Base-by-base conservation (phyloP, 2,888 invertebrate species). In the Dicycla oo region DNA sequence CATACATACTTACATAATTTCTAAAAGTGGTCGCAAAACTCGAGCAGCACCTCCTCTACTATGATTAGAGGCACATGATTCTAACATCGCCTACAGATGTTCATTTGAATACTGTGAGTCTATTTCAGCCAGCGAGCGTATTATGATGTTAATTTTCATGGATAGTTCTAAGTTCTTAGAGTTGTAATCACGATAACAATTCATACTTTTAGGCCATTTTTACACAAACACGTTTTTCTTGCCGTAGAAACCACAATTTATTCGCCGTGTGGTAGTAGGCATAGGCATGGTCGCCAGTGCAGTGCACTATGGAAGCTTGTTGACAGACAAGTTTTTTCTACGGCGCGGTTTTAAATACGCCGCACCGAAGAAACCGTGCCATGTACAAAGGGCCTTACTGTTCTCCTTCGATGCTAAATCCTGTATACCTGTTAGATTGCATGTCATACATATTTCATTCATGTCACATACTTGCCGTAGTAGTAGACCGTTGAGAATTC, bases 361-460 rank as follows among this genome's bases (percentile, higher is more conserved):
- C n/a, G n/a, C 11, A n/a, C 11, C 11, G 23, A 49, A 4, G 2
- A 49, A n/a, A 49, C 4, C n/a, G n/a, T 49, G n/a, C 49, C n/a
- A 5, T 49, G 49, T n/a, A n/a, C 47, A n/a, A 20, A 47, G 47
- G 7, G 23, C 23, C 49, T 51, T 57, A 77, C 62, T 18, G 26
- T 65, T 53, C 54, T 51, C 20, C 49, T 13, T 57, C 49, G 53
- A 40, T 13, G 45, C 30, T 60, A 30, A 20, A 64, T 56, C 23
- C 53, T 23, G 13, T 57, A 30, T 82, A 60, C 43, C 38, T 77
- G 71, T 45, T 40, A 8, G 38, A 49, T 57, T 43, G 45, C 43
- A 56, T 51, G 49, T 54, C 68, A 73, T 73, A 73, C 60, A 61
- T 75, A 58, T 72, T 70, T 45, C 69, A 73, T 81, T 66, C 58